Conservation (phyloP, 2,797 vertebrate genomes). For the Phylloscopus collybita region DNA sequence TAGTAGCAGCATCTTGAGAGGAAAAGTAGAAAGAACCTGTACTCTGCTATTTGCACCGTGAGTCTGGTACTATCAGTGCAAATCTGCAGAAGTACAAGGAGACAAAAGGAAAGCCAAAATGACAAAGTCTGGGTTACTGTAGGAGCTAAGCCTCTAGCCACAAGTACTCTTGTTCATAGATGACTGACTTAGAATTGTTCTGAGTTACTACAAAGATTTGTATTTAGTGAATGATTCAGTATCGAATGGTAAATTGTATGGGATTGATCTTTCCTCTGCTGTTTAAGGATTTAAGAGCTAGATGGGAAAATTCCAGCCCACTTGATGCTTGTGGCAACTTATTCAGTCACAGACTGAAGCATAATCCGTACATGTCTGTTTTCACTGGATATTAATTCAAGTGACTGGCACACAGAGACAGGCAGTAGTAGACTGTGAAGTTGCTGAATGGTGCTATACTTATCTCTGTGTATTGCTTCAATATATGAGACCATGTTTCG, state of each 20-base stretch:
- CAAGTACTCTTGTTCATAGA: neutral
- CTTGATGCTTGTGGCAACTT: neutral
- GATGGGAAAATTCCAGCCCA: neutral
- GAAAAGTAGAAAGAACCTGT: neutral
- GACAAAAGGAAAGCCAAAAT: neutral
- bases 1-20: neutral
- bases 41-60: neutral
- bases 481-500: neutral
- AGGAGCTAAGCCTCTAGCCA: neutral
- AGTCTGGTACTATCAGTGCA: neutral
- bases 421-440: neutral
- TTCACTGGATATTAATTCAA: neutral
- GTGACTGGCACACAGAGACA: neutral
- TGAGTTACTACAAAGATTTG: neutral
- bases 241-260: neutral
- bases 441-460: accelerated
- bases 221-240: neutral
- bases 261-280: neutral
- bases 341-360: neutral
- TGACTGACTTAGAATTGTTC: neutral
- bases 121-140: neutral
- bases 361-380: neutral
- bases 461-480: neutral
- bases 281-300: neutral
- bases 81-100: neutral